Evolutionary conservation across 23 tunicate species (phyloP).

Genomic region (Halocynthia aurantium): DNA sequence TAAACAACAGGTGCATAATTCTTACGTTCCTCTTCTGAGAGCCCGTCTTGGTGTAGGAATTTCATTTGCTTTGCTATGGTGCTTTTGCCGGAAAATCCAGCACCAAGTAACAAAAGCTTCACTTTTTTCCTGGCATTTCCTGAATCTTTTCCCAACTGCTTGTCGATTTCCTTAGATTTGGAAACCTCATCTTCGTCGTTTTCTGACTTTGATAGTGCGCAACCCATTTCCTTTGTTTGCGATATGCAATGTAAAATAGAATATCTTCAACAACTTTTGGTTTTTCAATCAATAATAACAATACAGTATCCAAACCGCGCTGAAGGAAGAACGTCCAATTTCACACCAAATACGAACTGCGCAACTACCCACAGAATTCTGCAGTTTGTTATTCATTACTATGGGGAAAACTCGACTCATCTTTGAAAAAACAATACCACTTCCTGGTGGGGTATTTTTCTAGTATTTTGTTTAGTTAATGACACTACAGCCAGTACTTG

Average conservation of each 20-base stretch:
- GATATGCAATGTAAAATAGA: too few relatives aligned
- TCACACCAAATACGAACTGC: neutral
- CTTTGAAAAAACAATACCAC: slow-evolving; percentile 17
- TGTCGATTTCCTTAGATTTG: slow-evolving; percentile 63
- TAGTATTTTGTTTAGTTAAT: neutral
- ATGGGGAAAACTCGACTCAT: neutral
- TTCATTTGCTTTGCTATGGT: slow-evolving; percentile 97
- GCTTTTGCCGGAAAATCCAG: slow-evolving; percentile 96
- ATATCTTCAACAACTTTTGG: too few relatives aligned
- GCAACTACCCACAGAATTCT: neutral
- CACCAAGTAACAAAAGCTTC: slow-evolving; percentile 77
- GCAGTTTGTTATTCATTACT: neutral
- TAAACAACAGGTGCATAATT: slow-evolving; percentile 52
- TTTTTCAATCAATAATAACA: too few relatives aligned
- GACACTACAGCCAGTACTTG: too few relatives aligned
- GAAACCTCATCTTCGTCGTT: slow-evolving; percentile 23
- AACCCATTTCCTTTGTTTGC: slow-evolving; percentile 47
- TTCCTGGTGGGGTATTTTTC: slow-evolving; percentile 36
- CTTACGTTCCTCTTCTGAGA: slow-evolving; percentile 51
- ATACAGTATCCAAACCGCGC: neutral
- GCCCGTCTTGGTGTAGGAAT: slow-evolving; percentile 85
- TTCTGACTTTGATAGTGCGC: slow-evolving; percentile 46
- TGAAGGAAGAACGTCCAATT: slow-evolving; percentile 22
- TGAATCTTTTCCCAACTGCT: slow-evolving; percentile 67
- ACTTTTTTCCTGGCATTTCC: slow-evolving; percentile 62